Percentiles rank a stretch among this genome's conserved stretches.
Conservation (phyloP, 2,888 invertebrate genomes). For the Luffia ferchaultella region DNA sequence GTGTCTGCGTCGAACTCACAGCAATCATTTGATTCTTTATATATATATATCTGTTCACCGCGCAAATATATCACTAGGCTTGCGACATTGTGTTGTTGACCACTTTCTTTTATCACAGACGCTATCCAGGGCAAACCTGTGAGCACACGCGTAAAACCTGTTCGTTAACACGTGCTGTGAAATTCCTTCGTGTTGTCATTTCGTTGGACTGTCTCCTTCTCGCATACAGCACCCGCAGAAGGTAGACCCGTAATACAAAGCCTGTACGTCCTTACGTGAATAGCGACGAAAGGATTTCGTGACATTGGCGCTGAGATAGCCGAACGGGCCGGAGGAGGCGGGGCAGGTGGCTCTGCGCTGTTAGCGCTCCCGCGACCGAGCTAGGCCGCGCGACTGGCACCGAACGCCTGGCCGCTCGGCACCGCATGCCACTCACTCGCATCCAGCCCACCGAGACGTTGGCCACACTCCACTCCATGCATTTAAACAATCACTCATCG, state of each 20-base stretch:
- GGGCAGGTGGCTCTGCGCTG: constrained; percentile 45
- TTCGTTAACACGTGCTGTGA: constrained; percentile 55
- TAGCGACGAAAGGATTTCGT: constrained; percentile 56
- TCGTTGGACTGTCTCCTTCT: constrained; percentile 77
- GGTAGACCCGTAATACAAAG: constrained; percentile 68
- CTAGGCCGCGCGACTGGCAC: constrained; percentile 50
- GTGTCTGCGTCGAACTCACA: constrained; percentile 39
- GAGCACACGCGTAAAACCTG: constrained; percentile 50
- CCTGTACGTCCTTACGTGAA: constrained; percentile 65
- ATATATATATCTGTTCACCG: constrained; percentile 24
- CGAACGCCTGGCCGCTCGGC: constrained; percentile 22
- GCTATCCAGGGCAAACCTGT: constrained; percentile 51
- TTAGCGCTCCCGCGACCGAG: constrained; percentile 40
- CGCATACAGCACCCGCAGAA: constrained; percentile 85
- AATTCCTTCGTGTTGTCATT: constrained; percentile 52
- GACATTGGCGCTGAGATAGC: constrained; percentile 54
- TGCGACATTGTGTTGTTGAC: constrained; percentile 57
- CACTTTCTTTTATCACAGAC: constrained; percentile 61
- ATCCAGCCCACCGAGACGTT: constrained; percentile 6
- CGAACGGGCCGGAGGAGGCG: constrained; percentile 59
- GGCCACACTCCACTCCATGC: constrained; percentile 8
- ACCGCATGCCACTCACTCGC: constrained; percentile 8
- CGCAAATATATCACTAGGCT: constrained; percentile 57
- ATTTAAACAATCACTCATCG: not conserved
- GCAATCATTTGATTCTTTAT: constrained; percentile 37